phyloP scores from a whole-genome alignment of 2,113 vertebrate species.

The Phrynocephalus versicolor region DNA sequence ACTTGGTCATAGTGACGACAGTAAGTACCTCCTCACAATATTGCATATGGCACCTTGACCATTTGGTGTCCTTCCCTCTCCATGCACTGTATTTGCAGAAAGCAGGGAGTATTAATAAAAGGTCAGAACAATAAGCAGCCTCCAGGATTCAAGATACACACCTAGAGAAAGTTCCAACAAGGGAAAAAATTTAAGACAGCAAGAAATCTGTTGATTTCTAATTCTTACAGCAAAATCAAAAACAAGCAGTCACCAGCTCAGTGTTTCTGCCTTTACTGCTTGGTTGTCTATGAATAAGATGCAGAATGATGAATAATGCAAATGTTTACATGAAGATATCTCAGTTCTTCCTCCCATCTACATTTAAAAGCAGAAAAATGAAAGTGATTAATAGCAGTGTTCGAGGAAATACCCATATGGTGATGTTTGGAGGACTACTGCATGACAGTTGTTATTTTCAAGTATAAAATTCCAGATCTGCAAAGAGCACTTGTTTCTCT shows the following conservation, averaged over 20 bases:
- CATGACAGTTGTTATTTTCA: conserved; percentile 29
- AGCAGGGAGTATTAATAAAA: neutral
- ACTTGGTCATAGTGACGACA: neutral
- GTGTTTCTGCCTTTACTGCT: neutral
- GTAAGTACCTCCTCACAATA: neutral
- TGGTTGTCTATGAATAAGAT: neutral
- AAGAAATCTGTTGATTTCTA: neutral
- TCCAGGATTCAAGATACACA: neutral
- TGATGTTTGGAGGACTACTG: conserved; percentile 25
- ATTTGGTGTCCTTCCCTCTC: neutral
- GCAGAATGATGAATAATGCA: conserved; percentile 9
- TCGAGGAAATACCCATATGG: conserved; percentile 20
- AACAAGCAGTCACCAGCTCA: conserved; percentile 1
- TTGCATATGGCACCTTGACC: neutral
- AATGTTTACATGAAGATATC: neutral
- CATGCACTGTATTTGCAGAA: neutral
- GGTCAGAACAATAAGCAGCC: neutral
- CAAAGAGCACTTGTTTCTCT: neutral
- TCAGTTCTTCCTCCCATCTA: neutral
- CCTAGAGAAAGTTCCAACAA: neutral
- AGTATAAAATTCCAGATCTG: conserved; percentile 9
- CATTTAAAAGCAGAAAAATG: conserved; percentile 9
- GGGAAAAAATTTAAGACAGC: too few species aligned
- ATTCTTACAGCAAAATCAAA: neutral
- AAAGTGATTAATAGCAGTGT: conserved; percentile 32